These are phyloP conservation scores for Carcharodon carcharias DNA, from an alignment of 2,797 vertebrate genomes.

Conservation along the genomic window DNA sequence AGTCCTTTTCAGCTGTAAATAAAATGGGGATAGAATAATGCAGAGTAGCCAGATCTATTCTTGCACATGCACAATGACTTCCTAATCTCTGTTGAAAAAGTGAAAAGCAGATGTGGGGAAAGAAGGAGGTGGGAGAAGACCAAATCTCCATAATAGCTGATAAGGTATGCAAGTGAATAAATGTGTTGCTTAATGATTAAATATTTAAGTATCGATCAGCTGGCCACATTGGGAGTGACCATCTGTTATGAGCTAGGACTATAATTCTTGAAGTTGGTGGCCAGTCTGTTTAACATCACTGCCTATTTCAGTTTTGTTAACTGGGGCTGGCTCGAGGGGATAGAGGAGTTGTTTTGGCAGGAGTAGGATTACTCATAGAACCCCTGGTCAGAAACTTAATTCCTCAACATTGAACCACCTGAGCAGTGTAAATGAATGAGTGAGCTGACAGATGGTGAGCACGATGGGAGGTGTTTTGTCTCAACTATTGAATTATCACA, in stretches of 20 bases:
- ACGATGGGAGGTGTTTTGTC: neutral
- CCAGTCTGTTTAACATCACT: neutral
- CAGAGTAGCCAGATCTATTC: neutral
- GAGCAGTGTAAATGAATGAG: neutral
- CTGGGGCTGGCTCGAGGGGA: neutral
- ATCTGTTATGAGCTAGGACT: neutral
- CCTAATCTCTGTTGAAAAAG: neutral
- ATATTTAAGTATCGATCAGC: neutral
- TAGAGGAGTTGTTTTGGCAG: neutral
- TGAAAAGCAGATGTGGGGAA: neutral
- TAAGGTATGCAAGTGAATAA: neutral
- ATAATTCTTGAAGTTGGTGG: neutral
- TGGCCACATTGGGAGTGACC: neutral
- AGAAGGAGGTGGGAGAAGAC: neutral
- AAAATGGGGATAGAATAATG: no score
- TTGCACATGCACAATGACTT: neutral
- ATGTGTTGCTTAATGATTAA: neutral
- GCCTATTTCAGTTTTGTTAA: neutral
- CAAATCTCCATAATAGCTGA: neutral
- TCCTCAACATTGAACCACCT: neutral
- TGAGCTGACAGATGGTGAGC: neutral
- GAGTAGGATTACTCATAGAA: neutral
- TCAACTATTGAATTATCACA: neutral
- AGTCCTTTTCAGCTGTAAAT: no score
- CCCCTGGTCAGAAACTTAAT: neutral